phyloP scores from a whole-genome alignment of 2,113 vertebrate species.

The Istiophorus platypterus region DNA sequence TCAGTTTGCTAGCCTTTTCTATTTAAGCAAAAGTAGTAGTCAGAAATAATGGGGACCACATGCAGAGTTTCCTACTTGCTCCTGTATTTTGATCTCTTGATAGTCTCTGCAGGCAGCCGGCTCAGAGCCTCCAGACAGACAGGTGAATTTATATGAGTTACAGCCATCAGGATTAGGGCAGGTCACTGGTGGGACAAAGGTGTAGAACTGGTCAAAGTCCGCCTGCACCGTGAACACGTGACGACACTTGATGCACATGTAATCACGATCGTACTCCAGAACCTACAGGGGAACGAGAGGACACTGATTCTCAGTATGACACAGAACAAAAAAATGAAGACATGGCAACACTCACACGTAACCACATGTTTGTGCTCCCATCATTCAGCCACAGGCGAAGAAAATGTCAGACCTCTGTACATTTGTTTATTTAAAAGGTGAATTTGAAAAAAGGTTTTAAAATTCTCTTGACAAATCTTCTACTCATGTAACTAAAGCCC shows the following conservation, averaged over 20 bases:
- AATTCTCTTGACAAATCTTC: too few species aligned
- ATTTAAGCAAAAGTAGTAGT: too few species aligned
- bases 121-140: slow-evolving; percentile 86
- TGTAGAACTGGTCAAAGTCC: slow-evolving; percentile 92
- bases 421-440: too few species aligned
- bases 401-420: too few species aligned
- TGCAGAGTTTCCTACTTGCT: slow-evolving; percentile 86
- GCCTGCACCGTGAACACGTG: slow-evolving; percentile 87
- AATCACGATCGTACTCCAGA: slow-evolving; percentile 93
- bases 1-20: too few species aligned
- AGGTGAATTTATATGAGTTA: slow-evolving; percentile 90
- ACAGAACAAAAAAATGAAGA: not conserved
- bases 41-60: not conserved
- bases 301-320: not conserved
- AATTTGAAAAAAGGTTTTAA: too few species aligned
- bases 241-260: slow-evolving; percentile 94
- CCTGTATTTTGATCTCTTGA: slow-evolving; percentile 98
- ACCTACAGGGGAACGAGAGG: slow-evolving; percentile 66
- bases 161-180: slow-evolving; percentile 90
- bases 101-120: slow-evolving; percentile 91
- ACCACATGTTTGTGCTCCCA: too few species aligned
- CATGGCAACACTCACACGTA: not conserved
- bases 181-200: slow-evolving; percentile 82
- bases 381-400: too few species aligned
- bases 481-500: not conserved